phyloP scores from a whole-genome alignment of 1,140 invertebrate species.

The Aphaenogaster rudis region DNA sequence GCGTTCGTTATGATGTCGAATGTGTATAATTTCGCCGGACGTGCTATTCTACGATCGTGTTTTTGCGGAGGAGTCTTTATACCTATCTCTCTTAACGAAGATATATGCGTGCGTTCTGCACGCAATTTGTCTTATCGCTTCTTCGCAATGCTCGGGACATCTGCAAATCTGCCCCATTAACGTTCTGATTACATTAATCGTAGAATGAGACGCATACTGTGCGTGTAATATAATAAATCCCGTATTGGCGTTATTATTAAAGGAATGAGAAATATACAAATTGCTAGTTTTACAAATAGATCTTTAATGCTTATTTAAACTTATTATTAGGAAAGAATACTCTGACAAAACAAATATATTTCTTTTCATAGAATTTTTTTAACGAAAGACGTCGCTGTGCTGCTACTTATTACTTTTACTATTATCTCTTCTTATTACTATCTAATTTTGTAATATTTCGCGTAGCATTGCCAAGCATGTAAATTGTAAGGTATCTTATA shows the following conservation, averaged over 20 bases:
- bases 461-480: background rate
- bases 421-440: background rate
- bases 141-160: conserved; percentile 9
- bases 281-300: background rate
- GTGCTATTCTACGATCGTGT: conserved; percentile 7
- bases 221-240: background rate
- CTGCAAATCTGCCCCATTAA: conserved; percentile 13
- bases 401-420: background rate
- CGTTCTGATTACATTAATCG: conserved; percentile 24
- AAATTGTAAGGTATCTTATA: background rate
- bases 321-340: background rate
- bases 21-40: conserved; percentile 17
- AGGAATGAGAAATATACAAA: background rate
- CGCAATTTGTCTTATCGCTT: conserved; percentile 11
- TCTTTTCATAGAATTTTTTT: background rate
- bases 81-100: conserved; percentile 9
- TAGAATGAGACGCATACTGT: background rate
- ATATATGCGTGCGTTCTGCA: background rate
- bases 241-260: background rate
- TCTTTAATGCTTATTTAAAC: too few relatives aligned
- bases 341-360: background rate
- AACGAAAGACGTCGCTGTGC: background rate
- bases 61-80: background rate
- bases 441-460: background rate
- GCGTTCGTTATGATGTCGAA: conserved; percentile 2